Conservation (phyloP, 2,888 invertebrate genomes). For the Microctonus aethiopoides region DNA sequence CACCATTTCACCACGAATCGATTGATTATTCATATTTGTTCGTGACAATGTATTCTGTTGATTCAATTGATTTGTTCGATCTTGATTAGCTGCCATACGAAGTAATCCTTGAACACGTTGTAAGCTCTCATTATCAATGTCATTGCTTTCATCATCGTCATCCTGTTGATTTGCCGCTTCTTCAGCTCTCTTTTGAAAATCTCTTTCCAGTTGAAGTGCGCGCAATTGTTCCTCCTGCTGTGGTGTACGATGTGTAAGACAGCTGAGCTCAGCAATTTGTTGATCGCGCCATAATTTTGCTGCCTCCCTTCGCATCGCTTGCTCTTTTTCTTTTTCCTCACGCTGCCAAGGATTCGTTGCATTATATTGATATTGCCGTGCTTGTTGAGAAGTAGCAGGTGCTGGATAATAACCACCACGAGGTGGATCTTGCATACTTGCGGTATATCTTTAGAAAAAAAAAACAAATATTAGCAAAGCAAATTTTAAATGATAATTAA, state of each 20-base stretch:
- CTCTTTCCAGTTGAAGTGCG: slow-evolving; percentile 90
- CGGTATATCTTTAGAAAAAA: slow-evolving; percentile 70
- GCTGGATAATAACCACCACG: slow-evolving; percentile 78
- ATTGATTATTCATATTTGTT: slow-evolving; percentile 52
- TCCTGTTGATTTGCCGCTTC: slow-evolving; percentile 79
- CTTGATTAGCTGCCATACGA: slow-evolving; percentile 65
- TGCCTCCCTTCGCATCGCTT: slow-evolving; percentile 79
- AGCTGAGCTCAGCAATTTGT: slow-evolving; percentile 83
- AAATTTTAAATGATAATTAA: neutral
- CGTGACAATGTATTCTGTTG: slow-evolving; percentile 57
- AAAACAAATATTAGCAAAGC: neutral
- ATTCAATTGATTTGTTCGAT: slow-evolving; percentile 50
- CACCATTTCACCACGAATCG: slow-evolving; percentile 54
- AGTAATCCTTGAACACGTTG: slow-evolving; percentile 70
- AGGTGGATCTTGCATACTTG: slow-evolving; percentile 80
- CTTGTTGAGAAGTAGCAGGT: slow-evolving; percentile 58
- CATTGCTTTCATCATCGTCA: slow-evolving; percentile 71
- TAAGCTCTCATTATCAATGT: slow-evolving; percentile 65
- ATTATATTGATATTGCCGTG: slow-evolving; percentile 66
- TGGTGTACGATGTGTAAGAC: slow-evolving; percentile 75
- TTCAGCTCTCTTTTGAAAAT: slow-evolving; percentile 91
- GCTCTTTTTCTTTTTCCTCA: slow-evolving; percentile 89
- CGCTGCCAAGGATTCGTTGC: slow-evolving; percentile 90
- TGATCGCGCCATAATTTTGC: slow-evolving; percentile 85
- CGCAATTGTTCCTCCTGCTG: slow-evolving; percentile 90